Evolutionary conservation across 2,888 invertebrate species (phyloP), one percentile per base, ranked within the genome.

Genomic region (Limnephilus rhombicus): DNA sequence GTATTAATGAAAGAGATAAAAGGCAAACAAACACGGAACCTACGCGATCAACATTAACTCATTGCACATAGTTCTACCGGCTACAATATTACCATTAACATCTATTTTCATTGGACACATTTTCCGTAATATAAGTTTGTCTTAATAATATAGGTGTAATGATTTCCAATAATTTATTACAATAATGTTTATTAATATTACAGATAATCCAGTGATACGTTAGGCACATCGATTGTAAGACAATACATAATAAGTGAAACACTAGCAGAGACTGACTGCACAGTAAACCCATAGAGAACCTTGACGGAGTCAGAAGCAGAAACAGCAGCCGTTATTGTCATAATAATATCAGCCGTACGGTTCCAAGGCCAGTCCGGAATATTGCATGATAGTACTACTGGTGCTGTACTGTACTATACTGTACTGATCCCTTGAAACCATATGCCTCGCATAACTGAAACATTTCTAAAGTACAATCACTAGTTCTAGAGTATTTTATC

Each of bases 151-250:
- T 91, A 92, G 45, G 91, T 92, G 92, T 91, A 68, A 89, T 92
- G 91, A 91, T 91, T 91, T 85, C 68, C 68, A 68, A 68, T 68
- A 68, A 68, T 68, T 68, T 41, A 88, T 85, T 91, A 92, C 92
- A 88, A 91, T 92, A 92, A 89, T 90, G 81, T 85, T 91, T 85
- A 89, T 91, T 89, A 90, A 90, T 92, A 92, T 93, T 93, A 93
- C 80, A 93, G 91, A 93, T 93, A 93, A 93, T 95, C 96, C 95
- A 96, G 94, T 95, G 95, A 95, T 96, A 96, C 96, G 96, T 96
- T 96, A 96, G 96, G 96, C 96, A 96, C 96, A 96, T 96, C 96
- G 95, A 96, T 96, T 96, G 95, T 96, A 96, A 93, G 92, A 92
- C 92, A 93, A 93, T 93, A 89, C 41, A 89, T 89, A 89, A 90